phyloP scores from a whole-genome alignment of 2,113 vertebrate genomes.

The Myrmecobius fasciatus region DNA sequence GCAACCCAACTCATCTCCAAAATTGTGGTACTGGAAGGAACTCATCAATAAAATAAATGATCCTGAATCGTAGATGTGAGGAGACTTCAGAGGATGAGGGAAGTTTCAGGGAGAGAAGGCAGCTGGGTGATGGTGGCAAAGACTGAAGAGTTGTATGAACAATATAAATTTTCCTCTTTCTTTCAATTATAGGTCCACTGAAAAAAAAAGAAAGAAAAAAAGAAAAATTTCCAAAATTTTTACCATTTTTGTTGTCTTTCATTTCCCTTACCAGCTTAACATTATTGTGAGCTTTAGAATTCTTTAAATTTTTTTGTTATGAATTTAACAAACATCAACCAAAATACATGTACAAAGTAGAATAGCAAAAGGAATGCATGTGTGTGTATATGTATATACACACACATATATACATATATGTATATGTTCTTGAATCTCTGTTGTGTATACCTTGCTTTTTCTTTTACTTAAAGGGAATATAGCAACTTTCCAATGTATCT shows the following conservation, averaged over 20 bases:
- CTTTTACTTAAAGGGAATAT: neutral
- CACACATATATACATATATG: no score
- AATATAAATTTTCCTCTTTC: no score
- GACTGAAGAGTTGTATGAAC: no score
- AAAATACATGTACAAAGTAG: neutral
- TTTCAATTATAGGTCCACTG: neutral
- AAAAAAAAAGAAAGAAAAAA: neutral
- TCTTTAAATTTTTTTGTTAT: neutral
- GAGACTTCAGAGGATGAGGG: neutral
- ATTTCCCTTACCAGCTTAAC: neutral
- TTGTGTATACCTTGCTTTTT: neutral
- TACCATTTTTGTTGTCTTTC: neutral
- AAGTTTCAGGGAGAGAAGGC: neutral
- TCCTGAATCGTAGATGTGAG: neutral
- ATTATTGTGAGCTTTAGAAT: neutral
- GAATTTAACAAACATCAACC: neutral
- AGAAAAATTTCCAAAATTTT: neutral
- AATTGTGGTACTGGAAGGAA: neutral
- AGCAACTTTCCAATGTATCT: neutral
- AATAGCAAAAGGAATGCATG: neutral
- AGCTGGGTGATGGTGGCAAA: no score
- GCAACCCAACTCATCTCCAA: neutral
- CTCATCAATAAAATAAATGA: neutral
- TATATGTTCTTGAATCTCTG: neutral
- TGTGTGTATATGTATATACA: no score